These are phyloP conservation scores for Gymnothorax reevesii DNA, from an alignment of 2,797 vertebrate species.

Conservation along the genomic window DNA sequence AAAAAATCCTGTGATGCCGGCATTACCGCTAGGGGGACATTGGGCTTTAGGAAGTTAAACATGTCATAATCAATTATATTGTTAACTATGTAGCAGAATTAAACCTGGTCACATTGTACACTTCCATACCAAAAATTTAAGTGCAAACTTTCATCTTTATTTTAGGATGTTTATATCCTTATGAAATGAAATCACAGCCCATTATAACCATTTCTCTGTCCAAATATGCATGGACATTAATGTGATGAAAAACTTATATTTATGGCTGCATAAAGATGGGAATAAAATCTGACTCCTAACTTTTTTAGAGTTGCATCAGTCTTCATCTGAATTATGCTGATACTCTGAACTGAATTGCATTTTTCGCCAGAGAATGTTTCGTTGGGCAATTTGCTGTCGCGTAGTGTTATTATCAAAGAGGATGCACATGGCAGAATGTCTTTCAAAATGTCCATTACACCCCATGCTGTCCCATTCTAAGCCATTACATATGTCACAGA, in stretches of 20 bases:
- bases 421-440: neutral
- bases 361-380: neutral
- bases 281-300: neutral
- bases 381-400: neutral
- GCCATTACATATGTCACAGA: conserved; percentile 50
- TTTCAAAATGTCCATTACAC: conserved; percentile 43
- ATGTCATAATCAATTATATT: neutral
- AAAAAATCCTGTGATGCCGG: no score
- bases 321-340: neutral
- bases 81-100: neutral
- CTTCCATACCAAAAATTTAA: neutral
- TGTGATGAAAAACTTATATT: neutral
- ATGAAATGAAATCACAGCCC: no score
- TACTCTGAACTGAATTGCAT: neutral
- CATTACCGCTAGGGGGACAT: no score
- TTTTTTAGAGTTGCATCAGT: neutral
- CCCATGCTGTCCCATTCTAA: conserved; percentile 55
- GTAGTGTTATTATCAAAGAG: neutral
- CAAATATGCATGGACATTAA: no score
- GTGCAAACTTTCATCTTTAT: no score
- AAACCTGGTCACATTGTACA: neutral
- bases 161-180: no score
- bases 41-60: neutral
- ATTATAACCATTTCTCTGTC: no score
- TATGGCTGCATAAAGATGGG: neutral